A percentile compares a stretch with the other conserved stretches of the same genome.
Evolutionary conservation across 2,888 invertebrate genomes (phyloP).

Genomic region (Agrenia bidenticulata): DNA sequence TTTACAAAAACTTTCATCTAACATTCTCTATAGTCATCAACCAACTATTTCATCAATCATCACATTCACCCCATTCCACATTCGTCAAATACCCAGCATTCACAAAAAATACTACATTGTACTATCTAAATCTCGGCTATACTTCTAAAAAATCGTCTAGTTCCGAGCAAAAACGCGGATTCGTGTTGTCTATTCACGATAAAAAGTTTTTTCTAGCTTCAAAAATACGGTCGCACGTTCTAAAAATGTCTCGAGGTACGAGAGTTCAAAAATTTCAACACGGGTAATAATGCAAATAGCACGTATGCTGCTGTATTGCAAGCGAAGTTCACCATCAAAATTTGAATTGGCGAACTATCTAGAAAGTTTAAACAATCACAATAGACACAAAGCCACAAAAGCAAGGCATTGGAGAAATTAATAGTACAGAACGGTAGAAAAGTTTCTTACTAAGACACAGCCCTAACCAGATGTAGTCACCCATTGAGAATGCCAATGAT

Average conservation of each 20-base stretch:
- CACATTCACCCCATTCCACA: constrained; percentile 3
- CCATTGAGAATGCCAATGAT: neutral
- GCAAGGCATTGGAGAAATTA: neutral
- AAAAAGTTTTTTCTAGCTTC: constrained; percentile 7
- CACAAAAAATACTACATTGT: neutral
- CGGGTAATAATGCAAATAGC: neutral
- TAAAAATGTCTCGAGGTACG: neutral
- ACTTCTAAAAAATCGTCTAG: constrained; percentile 11
- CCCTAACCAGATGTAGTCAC: constrained; percentile 18
- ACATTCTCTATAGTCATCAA: neutral
- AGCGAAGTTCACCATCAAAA: constrained; percentile 10
- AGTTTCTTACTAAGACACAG: constrained; percentile 33
- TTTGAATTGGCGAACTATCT: neutral
- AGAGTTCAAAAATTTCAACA: neutral
- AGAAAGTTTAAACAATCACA: neutral
- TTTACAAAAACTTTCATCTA: constrained; percentile 7
- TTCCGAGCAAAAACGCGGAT: neutral
- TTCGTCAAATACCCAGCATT: constrained; percentile 7
- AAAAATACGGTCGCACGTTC: constrained; percentile 8
- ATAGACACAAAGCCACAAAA: constrained; percentile 2
- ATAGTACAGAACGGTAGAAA: neutral
- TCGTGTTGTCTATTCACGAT: neutral
- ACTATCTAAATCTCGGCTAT: neutral
- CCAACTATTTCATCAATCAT: neutral
- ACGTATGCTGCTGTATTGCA: neutral